A percentile compares a stretch with the other conserved stretches of the same genome.
These are phyloP conservation scores for Eudasyphora cyanicolor DNA, from an alignment of 2,888 invertebrate genomes.

Conservation along the genomic window DNA sequence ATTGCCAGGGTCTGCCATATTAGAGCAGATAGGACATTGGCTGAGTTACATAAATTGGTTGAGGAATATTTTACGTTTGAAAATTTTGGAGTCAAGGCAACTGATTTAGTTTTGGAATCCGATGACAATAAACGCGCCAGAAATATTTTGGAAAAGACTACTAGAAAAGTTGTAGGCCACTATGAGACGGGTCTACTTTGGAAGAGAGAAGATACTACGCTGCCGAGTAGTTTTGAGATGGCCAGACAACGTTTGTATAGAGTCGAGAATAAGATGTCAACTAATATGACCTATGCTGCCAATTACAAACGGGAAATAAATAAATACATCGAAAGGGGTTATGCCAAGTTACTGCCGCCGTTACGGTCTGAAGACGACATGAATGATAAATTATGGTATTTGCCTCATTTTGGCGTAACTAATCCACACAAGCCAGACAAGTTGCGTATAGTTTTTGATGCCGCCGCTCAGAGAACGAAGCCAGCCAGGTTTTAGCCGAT, in stretches of 20 bases:
- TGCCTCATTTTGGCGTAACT: slow-evolving; percentile 50
- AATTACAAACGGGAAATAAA: slow-evolving; percentile 40
- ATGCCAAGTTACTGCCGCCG: slow-evolving; percentile 13
- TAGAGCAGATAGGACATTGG: neutral
- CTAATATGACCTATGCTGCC: slow-evolving; percentile 44
- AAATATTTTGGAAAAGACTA: slow-evolving; percentile 46
- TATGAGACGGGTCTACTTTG: slow-evolving; percentile 55
- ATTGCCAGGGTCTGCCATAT: slow-evolving; percentile 42
- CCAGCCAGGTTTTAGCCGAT: too few species aligned
- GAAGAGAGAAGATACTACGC: neutral
- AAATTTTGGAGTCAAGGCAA: slow-evolving; percentile 26
- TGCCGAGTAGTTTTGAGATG: slow-evolving; percentile 59
- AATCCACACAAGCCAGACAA: slow-evolving; percentile 68
- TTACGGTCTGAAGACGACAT: too few species aligned
- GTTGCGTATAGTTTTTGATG: slow-evolving; percentile 70
- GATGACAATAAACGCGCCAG: slow-evolving; percentile 31
- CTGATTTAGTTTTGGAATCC: slow-evolving; percentile 19
- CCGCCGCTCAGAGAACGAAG: too few species aligned
- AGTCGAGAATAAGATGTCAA: slow-evolving; percentile 52
- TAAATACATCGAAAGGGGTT: slow-evolving; percentile 50
- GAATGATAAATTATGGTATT: too few species aligned
- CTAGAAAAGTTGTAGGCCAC: slow-evolving; percentile 5
- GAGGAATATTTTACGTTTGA: slow-evolving; percentile 47
- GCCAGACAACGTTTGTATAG: slow-evolving; percentile 51
- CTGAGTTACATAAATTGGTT: slow-evolving; percentile 31